Base-by-base conservation (phyloP, 2,888 invertebrate genomes). In the Steinernema scapterisci region DNA sequence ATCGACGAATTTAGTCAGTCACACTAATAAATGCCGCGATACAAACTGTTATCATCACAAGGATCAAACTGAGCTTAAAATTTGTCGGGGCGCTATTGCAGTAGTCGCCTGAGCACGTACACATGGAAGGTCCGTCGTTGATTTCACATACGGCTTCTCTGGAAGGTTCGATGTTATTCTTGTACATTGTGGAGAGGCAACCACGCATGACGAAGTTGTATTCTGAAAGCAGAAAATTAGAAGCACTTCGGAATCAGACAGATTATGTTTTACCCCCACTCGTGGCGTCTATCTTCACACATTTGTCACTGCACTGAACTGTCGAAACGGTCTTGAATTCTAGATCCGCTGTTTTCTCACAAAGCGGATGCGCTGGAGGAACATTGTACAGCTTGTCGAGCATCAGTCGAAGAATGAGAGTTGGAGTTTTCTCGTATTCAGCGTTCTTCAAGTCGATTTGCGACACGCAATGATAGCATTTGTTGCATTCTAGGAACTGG, bases 141-240 rank as follows among this genome's bases (percentile, higher is more conserved):
- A 16, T 6, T 31, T 3, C 27, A 31, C 63, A 63, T 5, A 63
- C 16, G 16, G 48, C 13, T 5, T 16, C 38, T 31, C 27, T 1
- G 27, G 27, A 7, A 25, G 63, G 13, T 7, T 11, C 73, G 38
- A 81, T 75, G 31, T 78, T 73, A 3, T 74, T 63, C 23, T 78
- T 78, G 75, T 76, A 80, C 25, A 80, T 70, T 2, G 73, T 75
- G 11, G 79, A 74, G 45, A 75, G 48, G 27, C 80, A 80, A 0
- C 80, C 80, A n/a, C 80, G 76, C 16, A 80, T 81, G 25, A 80
- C 81, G 46, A 80, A 79, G 23, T 76, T 72, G 2, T 81, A 25
- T 13, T 76, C 80, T 80, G 21, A 56, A 81, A 71, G 5, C 63
- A 54, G 1, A 2, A 38, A 38, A 38, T 38, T 38, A 38, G 38